phyloP scores from a whole-genome alignment of 2,113 vertebrate genomes.

The Trachemys scripta region DNA sequence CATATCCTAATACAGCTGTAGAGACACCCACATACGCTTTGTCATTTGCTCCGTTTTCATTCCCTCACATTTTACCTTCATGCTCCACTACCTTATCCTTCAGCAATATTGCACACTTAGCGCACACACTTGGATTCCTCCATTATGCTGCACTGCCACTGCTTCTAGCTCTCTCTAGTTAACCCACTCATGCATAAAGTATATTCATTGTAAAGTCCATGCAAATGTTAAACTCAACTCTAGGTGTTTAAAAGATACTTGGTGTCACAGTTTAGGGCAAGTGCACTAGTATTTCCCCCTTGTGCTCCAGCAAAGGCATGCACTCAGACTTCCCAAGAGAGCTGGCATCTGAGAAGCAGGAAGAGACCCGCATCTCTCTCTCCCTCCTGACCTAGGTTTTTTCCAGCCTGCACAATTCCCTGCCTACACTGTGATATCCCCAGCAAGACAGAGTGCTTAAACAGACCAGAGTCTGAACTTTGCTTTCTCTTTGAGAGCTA shows the following conservation, averaged over 20 bases:
- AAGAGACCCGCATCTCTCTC: not conserved
- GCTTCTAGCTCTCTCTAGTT: not conserved
- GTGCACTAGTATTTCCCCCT: not conserved
- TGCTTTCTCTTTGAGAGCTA: not conserved
- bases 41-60: not conserved
- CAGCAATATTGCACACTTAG: fast-evolving
- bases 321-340: not conserved
- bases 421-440: no score
- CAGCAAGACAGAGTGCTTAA: no score
- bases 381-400: not conserved
- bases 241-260: fast-evolving
- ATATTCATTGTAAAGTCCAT: not conserved
- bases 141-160: not conserved
- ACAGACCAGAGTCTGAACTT: not conserved
- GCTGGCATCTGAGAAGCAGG: no score
- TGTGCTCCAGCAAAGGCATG: not conserved
- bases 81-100: not conserved
- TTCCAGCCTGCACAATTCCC: not conserved
- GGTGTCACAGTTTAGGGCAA: not conserved
- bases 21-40: not conserved
- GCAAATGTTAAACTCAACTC: not conserved
- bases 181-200: not conserved
- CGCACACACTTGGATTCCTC: not conserved
- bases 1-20: not conserved
- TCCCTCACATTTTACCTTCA: not conserved